Percentiles rank a stretch among this genome's conserved stretches.
phyloP scores from a whole-genome alignment of 2,797 vertebrate genomes.

The Typhlichthys subterraneus region DNA sequence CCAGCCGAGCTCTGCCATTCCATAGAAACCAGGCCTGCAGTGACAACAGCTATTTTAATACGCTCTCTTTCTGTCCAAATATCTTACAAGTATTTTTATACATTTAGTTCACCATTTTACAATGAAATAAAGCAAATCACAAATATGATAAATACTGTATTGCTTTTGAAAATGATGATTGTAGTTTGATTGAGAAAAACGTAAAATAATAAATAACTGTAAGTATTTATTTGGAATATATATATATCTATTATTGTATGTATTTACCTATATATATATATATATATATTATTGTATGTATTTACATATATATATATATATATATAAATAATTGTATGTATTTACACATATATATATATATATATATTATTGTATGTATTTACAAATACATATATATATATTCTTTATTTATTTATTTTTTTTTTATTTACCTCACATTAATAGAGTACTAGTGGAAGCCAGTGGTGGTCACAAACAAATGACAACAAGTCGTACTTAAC shows the following conservation, averaged over 20 bases:
- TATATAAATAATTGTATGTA: not conserved
- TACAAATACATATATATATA: no score
- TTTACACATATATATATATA: no score
- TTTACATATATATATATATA: no score
- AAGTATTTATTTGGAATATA: no score
- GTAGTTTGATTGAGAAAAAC: no score
- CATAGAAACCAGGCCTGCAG: constrained; percentile 72
- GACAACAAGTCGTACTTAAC: constrained; percentile 28
- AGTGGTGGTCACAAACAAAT: constrained; percentile 16
- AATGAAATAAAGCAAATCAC: not conserved
- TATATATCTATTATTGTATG: no score
- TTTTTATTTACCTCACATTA: not conserved
- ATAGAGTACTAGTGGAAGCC: constrained; percentile 20
- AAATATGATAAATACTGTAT: constrained; percentile 6
- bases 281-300: no score
- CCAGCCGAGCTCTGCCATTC: constrained; percentile 46
- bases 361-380: no score
- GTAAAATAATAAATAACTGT: no score
- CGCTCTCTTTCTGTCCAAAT: constrained; percentile 43
- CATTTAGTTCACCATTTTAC: constrained; percentile 7
- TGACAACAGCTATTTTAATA: constrained; percentile 47
- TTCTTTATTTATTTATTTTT: no score
- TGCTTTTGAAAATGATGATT: no score
- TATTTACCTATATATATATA: not conserved
- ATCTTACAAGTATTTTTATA: constrained; percentile 27